These are phyloP conservation scores for Sebastes paucispinis DNA, from an alignment of 2,797 vertebrate species.

Conservation along the genomic window DNA sequence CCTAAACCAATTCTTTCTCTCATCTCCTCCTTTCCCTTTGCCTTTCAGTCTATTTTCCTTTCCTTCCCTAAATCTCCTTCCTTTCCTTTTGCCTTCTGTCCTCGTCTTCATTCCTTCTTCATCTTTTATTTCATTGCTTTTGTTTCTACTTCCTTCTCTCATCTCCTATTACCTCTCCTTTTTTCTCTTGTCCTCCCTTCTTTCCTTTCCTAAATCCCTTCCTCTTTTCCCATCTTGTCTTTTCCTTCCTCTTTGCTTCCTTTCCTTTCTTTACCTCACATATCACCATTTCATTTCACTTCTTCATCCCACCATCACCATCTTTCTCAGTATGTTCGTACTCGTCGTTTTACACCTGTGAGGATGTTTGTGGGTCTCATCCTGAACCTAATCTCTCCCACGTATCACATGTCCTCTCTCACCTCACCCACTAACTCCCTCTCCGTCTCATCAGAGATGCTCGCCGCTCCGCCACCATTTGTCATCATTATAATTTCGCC, in stretches of 20 bases:
- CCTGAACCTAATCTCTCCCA: background rate
- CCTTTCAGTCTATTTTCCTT: background rate
- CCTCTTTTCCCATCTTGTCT: background rate
- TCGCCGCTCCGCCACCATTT: conserved; percentile 42
- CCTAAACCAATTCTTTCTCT: background rate
- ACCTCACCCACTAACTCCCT: background rate
- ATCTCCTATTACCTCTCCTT: background rate
- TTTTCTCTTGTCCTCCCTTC: background rate
- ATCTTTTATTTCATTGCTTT: background rate
- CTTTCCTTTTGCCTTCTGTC: background rate
- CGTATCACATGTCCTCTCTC: background rate
- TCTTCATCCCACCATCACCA: background rate
- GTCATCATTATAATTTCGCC: conserved; percentile 66
- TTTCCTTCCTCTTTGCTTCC: background rate
- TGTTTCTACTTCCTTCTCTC: background rate
- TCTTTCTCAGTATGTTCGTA: background rate
- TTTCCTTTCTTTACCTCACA: background rate
- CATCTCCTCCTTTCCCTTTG: background rate
- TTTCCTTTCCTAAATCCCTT: background rate
- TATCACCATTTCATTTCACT: background rate
- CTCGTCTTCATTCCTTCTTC: background rate
- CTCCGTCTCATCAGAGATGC: conserved; percentile 53
- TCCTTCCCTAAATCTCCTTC: background rate
- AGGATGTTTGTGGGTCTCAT: conserved; percentile 3
- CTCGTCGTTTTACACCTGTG: background rate